Conservation (phyloP, 2,113 vertebrate species). For the Sitta europaea region DNA sequence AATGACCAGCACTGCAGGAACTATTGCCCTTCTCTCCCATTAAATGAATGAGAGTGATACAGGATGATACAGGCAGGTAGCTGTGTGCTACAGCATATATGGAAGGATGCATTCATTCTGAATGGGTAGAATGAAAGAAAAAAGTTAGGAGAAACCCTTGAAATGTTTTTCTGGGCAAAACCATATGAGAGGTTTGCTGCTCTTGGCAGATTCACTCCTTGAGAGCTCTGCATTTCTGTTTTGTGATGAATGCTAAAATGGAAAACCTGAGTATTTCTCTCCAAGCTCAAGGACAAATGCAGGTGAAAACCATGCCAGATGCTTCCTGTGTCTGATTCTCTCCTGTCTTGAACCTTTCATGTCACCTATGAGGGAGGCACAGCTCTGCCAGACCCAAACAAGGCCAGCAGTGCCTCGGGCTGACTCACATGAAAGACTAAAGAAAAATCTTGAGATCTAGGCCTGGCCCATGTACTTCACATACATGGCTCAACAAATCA, state of each 20-base stretch:
- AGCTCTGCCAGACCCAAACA: background rate
- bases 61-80: background rate
- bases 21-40: background rate
- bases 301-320: background rate
- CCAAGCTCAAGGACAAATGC: background rate
- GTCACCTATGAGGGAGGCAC: rapidly evolving
- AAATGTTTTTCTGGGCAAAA: background rate
- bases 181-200: background rate
- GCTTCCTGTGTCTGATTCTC: background rate
- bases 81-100: background rate
- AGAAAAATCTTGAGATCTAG: background rate
- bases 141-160: background rate
- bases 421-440: background rate
- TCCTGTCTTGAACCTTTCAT: background rate
- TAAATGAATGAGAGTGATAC: background rate
- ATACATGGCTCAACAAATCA: background rate
- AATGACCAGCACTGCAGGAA: background rate
- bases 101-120: background rate
- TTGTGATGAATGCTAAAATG: background rate
- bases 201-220: background rate
- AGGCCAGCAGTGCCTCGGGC: background rate
- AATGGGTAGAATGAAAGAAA: background rate
- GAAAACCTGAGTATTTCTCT: background rate
- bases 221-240: background rate
- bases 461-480: background rate